A percentile compares a stretch with the other conserved stretches of the same genome.
Evolutionary conservation across 2,113 vertebrate genomes (phyloP).

Genomic region (Pteropus alecto): DNA sequence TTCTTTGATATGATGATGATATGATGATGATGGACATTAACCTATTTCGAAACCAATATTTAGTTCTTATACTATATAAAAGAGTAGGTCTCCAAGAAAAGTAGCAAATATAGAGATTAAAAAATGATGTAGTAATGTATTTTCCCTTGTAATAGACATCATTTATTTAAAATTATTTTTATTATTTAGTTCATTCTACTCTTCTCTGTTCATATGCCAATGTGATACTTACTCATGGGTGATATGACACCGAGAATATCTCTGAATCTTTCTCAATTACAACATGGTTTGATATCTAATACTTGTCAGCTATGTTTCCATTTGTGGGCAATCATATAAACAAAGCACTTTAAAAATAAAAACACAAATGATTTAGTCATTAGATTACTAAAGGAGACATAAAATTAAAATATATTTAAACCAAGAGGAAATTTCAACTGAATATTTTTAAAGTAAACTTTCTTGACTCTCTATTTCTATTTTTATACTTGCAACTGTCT

Average conservation of each 20-base stretch:
- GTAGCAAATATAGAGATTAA: neutral
- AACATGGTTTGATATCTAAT: neutral
- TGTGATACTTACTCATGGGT: neutral
- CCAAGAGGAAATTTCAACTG: neutral
- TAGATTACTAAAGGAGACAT: neutral
- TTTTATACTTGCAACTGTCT: neutral
- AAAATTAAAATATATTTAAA: slow-evolving; percentile 36
- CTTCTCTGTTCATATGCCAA: neutral
- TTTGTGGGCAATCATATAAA: neutral
- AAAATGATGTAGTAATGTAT: neutral
- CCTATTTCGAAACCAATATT: neutral
- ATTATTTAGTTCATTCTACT: neutral
- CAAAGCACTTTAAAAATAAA: neutral
- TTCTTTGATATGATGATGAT: neutral
- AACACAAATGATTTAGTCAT: neutral
- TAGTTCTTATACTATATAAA: neutral
- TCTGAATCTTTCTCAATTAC: neutral
- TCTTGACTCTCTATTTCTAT: neutral
- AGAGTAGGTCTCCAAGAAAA: neutral
- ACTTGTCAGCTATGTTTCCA: neutral
- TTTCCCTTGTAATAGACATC: neutral
- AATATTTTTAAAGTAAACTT: neutral
- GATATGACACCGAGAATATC: neutral
- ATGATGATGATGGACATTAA: neutral
- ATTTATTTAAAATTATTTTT: neutral